Evolutionary conservation across 2,888 invertebrate genomes (phyloP).

Genomic region (Lasioglossum figueresi): DNA sequence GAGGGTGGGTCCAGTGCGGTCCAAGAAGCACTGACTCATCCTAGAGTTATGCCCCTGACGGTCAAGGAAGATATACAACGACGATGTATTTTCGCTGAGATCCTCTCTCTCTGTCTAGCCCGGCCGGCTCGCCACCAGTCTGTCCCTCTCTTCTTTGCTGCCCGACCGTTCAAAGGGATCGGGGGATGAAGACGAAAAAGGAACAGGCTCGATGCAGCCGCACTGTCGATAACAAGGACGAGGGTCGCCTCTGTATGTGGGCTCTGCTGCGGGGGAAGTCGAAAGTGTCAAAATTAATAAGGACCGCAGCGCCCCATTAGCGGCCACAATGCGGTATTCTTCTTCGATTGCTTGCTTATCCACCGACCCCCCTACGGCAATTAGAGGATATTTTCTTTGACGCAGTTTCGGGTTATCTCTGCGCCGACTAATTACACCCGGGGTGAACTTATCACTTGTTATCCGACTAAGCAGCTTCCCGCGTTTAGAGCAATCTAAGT

Average conservation of each 20-base stretch:
- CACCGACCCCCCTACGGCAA: slow-evolving; percentile 4
- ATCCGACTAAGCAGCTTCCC: not conserved
- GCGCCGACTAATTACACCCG: not conserved
- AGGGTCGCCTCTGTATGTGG: slow-evolving; percentile 27
- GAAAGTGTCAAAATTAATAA: slow-evolving; percentile 73
- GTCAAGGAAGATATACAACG: slow-evolving; percentile 79
- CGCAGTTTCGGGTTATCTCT: not conserved
- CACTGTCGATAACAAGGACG: slow-evolving; percentile 66
- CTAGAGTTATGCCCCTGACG: slow-evolving; percentile 80
- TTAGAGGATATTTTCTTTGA: slow-evolving; percentile 5
- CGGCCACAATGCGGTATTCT: slow-evolving; percentile 53
- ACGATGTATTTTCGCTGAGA: slow-evolving; percentile 75
- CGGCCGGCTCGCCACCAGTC: slow-evolving; percentile 21
- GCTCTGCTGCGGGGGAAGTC: slow-evolving; percentile 12
- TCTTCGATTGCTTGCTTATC: slow-evolving; percentile 49
- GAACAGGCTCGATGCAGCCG: slow-evolving; percentile 56
- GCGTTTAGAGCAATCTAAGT: not conserved
- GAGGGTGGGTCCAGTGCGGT: slow-evolving; percentile 79
- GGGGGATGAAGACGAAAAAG: slow-evolving; percentile 53
- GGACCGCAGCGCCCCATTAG: slow-evolving; percentile 58
- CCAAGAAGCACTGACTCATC: slow-evolving; percentile 83
- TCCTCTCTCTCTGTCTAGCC: slow-evolving; percentile 45
- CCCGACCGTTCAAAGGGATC: slow-evolving; percentile 51
- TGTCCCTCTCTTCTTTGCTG: slow-evolving; percentile 51
- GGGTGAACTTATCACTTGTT: not conserved